These are phyloP conservation scores for Poeciliopsis prolifica DNA, from an alignment of 2,113 vertebrate species.

Conservation along the genomic window DNA sequence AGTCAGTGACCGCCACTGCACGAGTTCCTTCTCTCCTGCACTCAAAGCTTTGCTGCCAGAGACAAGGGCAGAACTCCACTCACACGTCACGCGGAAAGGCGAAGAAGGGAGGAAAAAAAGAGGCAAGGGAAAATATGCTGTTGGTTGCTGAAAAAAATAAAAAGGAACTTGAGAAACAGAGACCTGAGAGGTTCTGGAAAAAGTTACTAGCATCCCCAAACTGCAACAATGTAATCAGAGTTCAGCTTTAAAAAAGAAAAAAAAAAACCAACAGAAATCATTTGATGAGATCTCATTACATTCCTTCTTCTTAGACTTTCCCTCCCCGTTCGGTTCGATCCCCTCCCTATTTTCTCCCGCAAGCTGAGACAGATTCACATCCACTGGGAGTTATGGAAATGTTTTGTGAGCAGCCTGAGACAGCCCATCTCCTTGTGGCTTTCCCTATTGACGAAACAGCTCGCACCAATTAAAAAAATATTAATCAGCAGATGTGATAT, in stretches of 20 bases:
- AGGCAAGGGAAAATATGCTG: slow-evolving; percentile 55
- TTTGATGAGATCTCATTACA: slow-evolving; percentile 69
- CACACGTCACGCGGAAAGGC: slow-evolving; percentile 67
- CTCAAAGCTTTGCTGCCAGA: slow-evolving; percentile 33
- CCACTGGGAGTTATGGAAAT: slow-evolving; percentile 62
- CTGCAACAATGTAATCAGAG: slow-evolving; percentile 61
- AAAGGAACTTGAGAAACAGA: slow-evolving; percentile 27
- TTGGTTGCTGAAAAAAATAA: slow-evolving; percentile 37
- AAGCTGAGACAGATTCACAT: slow-evolving; percentile 76
- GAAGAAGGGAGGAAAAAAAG: slow-evolving; percentile 41
- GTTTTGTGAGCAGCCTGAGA: slow-evolving; percentile 29
- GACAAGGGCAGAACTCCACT: slow-evolving; percentile 71
- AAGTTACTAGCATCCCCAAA: slow-evolving; percentile 55
- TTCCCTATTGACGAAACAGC: slow-evolving; percentile 31
- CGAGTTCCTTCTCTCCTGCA: slow-evolving; percentile 39
- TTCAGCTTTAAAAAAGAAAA: slow-evolving; percentile 30
- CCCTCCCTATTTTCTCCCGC: slow-evolving; percentile 73
- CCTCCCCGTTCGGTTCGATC: slow-evolving; percentile 60
- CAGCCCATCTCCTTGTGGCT: slow-evolving; percentile 21
- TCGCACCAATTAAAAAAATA: slow-evolving; percentile 12
- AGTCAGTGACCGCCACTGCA: slow-evolving; percentile 49
- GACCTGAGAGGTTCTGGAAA: slow-evolving; percentile 62
- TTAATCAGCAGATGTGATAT: neutral
- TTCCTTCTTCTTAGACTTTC: slow-evolving; percentile 65
- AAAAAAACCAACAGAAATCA: slow-evolving; percentile 48